Evolutionary conservation across 2,888 invertebrate genomes (phyloP), one percentile per base, ranked within the genome.

Genomic region (Notodonta ziczac): DNA sequence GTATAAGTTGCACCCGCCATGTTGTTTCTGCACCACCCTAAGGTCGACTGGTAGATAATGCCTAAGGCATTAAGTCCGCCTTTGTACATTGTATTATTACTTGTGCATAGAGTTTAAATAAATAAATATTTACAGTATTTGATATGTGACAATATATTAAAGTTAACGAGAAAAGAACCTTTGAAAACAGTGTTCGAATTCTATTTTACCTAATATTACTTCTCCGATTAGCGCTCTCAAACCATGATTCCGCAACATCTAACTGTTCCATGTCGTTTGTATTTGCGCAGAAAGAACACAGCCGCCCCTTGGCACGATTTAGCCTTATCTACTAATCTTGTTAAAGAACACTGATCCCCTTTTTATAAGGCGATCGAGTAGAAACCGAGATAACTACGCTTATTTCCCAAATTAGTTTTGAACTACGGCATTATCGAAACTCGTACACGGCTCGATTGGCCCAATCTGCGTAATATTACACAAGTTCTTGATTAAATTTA

Each of bases 401-500:
- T 89, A 90, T 92, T 91, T 88, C 88, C 84, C 77, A 91, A 91
- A 93, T 93, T 93, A 92, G 91, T 93, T 93, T 82, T 79, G 78
- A 93, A 93, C 92, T 93, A 91, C 83, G 85, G 80, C 86, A 91
- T 87, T 90, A 92, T 93, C 89, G 91, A 88, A 93, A 93, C 92
- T 93, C 91, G 89, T 89, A 89, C 89, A 86, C 87, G 89, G 84
- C 85, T 83, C 85, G 91, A 92, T 92, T 89, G 89, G 90, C 69
- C 91, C 93, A 92, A 93, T 93, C 92, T 91, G 92, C 88, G 91
- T 90, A 89, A 91, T 92, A 93, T 92, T 93, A 87, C 90, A 89
- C 86, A 93, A 93, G 91, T 93, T 93, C 91, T 91, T 93, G 92
- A 93, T 93, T 93, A 93, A 93, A 93, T 93, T 93, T 93, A 93